Evolutionary conservation across 2,888 invertebrate species (phyloP).

Genomic region (Lochmaea crataegi): DNA sequence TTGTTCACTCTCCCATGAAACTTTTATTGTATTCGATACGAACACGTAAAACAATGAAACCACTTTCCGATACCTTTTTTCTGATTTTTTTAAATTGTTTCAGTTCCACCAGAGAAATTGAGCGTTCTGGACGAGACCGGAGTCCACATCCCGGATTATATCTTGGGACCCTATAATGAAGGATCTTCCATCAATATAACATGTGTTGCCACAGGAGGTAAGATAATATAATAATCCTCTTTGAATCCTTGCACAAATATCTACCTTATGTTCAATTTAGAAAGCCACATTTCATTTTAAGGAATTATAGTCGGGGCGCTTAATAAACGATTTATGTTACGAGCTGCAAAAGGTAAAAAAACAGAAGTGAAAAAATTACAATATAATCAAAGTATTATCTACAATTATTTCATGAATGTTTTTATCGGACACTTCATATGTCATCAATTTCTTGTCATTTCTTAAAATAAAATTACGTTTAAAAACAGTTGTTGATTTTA

Average conservation of each 20-base stretch:
- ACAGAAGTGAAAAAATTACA: no score
- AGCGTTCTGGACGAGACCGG: conserved; percentile 85
- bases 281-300: conserved; percentile 9
- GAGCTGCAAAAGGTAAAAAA: no score
- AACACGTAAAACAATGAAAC: conserved; percentile 8
- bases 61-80: background rate
- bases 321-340: no score
- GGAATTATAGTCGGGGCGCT: background rate
- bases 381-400: no score
- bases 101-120: conserved; percentile 86
- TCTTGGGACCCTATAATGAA: conserved; percentile 87
- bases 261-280: conserved; percentile 32
- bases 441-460: no score
- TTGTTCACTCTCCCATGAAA: background rate
- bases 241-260: conserved; percentile 41
- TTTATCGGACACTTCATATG: no score
- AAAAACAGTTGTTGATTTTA: no score
- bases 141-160: conserved; percentile 78
- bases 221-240: conserved; percentile 58
- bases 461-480: no score
- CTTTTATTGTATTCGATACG: background rate
- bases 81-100: conserved; percentile 35
- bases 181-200: conserved; percentile 84
- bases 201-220: conserved; percentile 89
- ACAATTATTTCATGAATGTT: no score